Conservation (phyloP, 2,797 vertebrate species). For the Sitta carolinensis region DNA sequence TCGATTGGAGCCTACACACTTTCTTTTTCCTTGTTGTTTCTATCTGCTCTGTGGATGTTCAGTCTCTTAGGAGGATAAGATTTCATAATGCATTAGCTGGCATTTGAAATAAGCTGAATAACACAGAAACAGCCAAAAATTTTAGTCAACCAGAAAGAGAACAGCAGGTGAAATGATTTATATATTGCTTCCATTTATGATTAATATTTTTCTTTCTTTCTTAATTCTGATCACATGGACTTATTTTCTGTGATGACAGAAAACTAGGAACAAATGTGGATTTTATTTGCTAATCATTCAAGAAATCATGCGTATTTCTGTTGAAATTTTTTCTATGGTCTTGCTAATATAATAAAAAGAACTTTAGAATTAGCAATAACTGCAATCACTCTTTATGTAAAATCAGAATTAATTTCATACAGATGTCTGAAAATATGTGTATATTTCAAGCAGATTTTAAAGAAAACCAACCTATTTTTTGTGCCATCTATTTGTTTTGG, state of each 20-base stretch:
- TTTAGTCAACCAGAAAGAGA: not conserved
- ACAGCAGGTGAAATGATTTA: not conserved
- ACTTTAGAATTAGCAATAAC: not conserved
- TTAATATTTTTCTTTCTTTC: not conserved
- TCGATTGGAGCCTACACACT: not conserved
- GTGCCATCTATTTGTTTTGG: not conserved
- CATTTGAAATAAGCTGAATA: not conserved
- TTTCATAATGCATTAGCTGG: not conserved
- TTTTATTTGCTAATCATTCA: not conserved
- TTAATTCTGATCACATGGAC: not conserved
- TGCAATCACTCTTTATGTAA: not conserved
- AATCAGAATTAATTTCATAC: not conserved
- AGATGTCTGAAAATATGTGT: not conserved
- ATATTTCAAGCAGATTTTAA: not conserved
- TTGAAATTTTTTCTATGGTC: not conserved
- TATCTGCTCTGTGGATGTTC: not conserved
- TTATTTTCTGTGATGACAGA: not conserved
- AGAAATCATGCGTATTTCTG: not conserved
- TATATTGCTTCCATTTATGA: not conserved
- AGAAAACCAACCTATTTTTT: rapidly evolving
- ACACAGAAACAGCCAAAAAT: not conserved
- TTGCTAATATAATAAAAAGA: not conserved
- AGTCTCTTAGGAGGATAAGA: not conserved
- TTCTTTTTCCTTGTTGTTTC: not conserved
- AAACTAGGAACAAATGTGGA: not conserved